phyloP scores from a whole-genome alignment of 2,797 vertebrate species.

The Hoplostethus atlanticus region DNA sequence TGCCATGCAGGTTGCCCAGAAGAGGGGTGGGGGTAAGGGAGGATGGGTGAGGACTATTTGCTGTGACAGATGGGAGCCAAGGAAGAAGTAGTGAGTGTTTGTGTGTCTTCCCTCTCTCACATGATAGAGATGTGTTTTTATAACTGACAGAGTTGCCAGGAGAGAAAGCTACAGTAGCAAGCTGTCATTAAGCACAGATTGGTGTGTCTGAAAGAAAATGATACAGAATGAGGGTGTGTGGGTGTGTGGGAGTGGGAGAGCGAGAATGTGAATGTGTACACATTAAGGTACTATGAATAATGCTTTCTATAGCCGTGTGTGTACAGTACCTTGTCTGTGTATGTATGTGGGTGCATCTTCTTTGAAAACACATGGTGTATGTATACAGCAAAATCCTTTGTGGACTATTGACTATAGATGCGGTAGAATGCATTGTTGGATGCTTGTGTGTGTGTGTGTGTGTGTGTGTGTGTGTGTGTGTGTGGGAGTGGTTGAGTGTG shows the following conservation, averaged over 20 bases:
- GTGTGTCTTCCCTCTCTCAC: not conserved
- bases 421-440: too few species aligned
- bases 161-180: not conserved
- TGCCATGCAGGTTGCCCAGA: constrained; percentile 44
- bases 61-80: constrained; percentile 54
- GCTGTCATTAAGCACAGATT: not conserved
- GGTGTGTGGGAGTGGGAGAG: too few species aligned
- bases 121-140: not conserved
- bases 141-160: not conserved
- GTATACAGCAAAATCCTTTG: too few species aligned
- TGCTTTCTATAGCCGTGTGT: not conserved
- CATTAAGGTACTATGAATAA: not conserved
- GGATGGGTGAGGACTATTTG: constrained; percentile 26
- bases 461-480: too few species aligned
- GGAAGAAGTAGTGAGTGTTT: not conserved
- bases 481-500: too few species aligned
- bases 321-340: not conserved
- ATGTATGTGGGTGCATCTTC: not conserved
- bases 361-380: too few species aligned
- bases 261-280: too few species aligned
- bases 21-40: constrained; percentile 11
- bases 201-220: not conserved
- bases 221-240: too few species aligned
- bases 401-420: too few species aligned
- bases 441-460: too few species aligned